phyloP scores from a whole-genome alignment of 2,797 vertebrate species.

The Euthynnus affinis region DNA sequence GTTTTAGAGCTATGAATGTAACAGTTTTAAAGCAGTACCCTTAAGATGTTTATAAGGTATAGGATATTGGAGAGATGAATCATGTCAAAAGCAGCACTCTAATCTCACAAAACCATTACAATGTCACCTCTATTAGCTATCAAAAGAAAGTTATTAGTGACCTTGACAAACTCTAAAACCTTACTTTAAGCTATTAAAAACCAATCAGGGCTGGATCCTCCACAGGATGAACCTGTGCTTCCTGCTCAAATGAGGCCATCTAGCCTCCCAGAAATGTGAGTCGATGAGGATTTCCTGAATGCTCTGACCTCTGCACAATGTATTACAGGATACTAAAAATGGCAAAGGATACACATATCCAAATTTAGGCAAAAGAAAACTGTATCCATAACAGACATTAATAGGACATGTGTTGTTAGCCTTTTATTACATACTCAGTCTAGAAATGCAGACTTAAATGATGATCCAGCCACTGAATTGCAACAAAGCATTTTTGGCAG shows the following conservation, averaged over 20 bases:
- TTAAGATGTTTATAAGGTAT: background rate
- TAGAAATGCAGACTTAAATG: conserved; percentile 4
- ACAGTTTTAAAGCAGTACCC: background rate
- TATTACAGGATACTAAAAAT: background rate
- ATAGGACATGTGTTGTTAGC: background rate
- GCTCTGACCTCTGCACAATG: background rate
- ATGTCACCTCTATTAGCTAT: background rate
- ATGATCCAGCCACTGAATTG: background rate
- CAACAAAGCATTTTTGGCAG: conserved; percentile 1
- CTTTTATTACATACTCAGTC: conserved; percentile 6
- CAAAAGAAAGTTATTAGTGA: background rate
- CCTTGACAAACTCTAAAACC: background rate
- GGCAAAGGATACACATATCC: background rate
- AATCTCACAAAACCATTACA: background rate
- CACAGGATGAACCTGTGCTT: background rate
- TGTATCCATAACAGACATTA: background rate
- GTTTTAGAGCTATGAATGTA: background rate
- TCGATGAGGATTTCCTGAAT: background rate
- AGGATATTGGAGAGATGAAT: background rate
- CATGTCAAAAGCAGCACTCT: background rate
- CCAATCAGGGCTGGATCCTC: background rate
- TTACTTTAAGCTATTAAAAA: background rate
- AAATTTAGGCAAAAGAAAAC: background rate
- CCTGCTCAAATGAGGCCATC: background rate
- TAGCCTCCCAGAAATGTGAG: background rate